Evolutionary conservation across 1,140 invertebrate species (phyloP).

Genomic region (Whitmania pigra): DNA sequence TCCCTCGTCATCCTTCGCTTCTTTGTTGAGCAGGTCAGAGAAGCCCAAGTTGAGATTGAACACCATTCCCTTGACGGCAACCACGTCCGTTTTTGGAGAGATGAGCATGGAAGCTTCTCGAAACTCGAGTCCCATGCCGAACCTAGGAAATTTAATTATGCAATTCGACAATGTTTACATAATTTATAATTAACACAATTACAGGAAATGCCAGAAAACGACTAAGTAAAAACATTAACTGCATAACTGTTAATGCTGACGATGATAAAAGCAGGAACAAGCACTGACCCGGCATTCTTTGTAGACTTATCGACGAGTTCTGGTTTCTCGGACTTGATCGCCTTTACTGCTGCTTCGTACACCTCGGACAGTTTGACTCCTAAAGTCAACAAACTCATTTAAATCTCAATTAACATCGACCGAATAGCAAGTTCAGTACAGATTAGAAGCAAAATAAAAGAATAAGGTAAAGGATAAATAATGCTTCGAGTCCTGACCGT

Average conservation of each 20-base stretch:
- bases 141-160: conserved; percentile 43
- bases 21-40: conserved; percentile 66
- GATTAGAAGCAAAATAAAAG: not conserved
- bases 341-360: conserved; percentile 68
- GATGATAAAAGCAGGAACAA: not conserved
- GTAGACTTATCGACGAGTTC: conserved; percentile 77
- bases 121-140: conserved; percentile 96
- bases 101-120: conserved; percentile 83
- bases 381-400: conserved; percentile 21
- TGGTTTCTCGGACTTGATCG: conserved; percentile 75
- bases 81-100: conserved; percentile 67
- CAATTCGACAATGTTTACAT: conserved; percentile 4
- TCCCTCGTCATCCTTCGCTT: conserved; percentile 64
- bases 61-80: conserved; percentile 83
- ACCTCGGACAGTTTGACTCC: conserved; percentile 71
- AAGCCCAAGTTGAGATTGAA: conserved; percentile 92
- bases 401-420: not conserved
- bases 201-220: no score
- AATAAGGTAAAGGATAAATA: not conserved
- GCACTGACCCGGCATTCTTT: conserved; percentile 68
- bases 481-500: conserved; percentile 43
- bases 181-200: no score
- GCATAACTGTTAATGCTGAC: no score
- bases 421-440: not conserved
- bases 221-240: no score